phyloP scores from a whole-genome alignment of 2,888 invertebrate species.

The Ormyrus thymus region DNA sequence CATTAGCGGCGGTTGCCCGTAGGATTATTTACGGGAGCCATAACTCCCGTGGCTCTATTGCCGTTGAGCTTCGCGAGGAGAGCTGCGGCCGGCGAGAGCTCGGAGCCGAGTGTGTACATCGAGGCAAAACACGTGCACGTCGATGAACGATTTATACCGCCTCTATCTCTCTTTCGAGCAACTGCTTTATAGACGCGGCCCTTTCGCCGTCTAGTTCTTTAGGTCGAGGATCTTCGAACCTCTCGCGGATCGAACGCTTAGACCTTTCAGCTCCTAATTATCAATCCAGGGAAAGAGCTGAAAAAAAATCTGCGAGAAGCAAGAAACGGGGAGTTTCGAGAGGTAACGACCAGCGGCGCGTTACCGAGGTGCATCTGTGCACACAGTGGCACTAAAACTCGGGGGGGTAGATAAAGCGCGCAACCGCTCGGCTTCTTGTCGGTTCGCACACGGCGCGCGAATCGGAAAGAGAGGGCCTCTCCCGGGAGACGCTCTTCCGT shows the following conservation, averaged over 20 bases:
- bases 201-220: not conserved
- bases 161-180: conserved; percentile 19
- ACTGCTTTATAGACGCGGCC: not conserved
- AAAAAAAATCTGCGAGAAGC: too few species aligned
- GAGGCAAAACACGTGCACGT: conserved; percentile 60
- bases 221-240: too few species aligned
- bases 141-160: conserved; percentile 64
- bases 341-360: too few species aligned
- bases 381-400: too few species aligned
- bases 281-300: too few species aligned
- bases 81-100: not conserved
- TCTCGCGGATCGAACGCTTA: too few species aligned
- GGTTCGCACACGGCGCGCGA: too few species aligned
- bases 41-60: conserved; percentile 67
- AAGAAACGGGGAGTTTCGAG: too few species aligned
- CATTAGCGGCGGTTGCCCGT: conserved; percentile 61
- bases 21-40: conserved; percentile 70
- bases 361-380: too few species aligned
- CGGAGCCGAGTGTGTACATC: conserved; percentile 4
- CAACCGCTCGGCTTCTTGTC: too few species aligned
- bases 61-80: conserved; percentile 42
- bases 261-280: too few species aligned
- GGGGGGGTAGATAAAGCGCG: too few species aligned
- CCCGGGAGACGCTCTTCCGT: not conserved
- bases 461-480: not conserved